phyloP scores from a whole-genome alignment of 2,888 invertebrate genomes.

The Dusona sp. region DNA sequence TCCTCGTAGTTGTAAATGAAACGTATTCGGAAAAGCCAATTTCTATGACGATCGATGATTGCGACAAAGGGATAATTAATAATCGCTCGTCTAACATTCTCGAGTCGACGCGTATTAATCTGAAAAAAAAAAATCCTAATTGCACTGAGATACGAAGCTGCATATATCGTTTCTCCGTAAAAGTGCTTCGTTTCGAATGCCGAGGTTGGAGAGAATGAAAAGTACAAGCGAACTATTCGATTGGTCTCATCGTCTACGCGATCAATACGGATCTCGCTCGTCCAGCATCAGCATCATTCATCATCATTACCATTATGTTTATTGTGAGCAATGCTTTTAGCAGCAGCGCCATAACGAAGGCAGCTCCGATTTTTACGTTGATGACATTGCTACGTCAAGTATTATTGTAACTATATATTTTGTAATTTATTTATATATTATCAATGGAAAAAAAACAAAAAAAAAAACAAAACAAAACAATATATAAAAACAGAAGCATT shows the following conservation, averaged over 20 bases:
- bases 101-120: too few species aligned
- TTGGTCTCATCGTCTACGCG: constrained; percentile 23
- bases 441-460: constrained; percentile 79
- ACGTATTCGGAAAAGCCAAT: constrained; percentile 38
- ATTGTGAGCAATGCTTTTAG: constrained; percentile 6
- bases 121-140: constrained; percentile 25
- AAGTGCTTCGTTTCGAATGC: constrained; percentile 60
- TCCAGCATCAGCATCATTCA: constrained; percentile 14
- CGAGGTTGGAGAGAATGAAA: constrained; percentile 11
- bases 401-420: constrained; percentile 81
- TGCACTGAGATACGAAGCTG: constrained; percentile 27
- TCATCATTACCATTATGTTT: background rate
- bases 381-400: constrained; percentile 78
- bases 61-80: background rate
- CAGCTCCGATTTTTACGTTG: constrained; percentile 74
- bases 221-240: background rate
- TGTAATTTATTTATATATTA: constrained; percentile 84
- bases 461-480: constrained; percentile 76
- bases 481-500: constrained; percentile 68
- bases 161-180: constrained; percentile 52
- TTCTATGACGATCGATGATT: constrained; percentile 55
- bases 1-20: constrained; percentile 48
- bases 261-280: constrained; percentile 19
- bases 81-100: background rate
- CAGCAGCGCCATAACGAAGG: constrained; percentile 63